phyloP scores from a whole-genome alignment of 2,888 invertebrate genomes.

The Rhagophthalmus giganteus region DNA sequence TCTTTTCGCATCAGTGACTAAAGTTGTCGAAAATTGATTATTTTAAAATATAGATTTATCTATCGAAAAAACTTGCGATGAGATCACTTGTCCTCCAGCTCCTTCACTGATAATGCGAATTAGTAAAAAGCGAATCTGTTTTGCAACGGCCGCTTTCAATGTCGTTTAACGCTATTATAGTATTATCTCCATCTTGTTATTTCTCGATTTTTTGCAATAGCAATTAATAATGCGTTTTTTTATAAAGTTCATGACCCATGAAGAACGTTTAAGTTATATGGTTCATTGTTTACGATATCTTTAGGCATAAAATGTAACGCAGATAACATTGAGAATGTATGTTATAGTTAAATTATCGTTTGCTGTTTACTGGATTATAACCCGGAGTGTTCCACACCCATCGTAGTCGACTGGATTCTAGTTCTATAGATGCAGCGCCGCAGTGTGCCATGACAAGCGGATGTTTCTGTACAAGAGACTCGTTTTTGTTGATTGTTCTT shows the following conservation, averaged over 20 bases:
- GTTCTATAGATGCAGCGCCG: constrained; percentile 5
- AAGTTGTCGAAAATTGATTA: no score
- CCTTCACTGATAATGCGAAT: no score
- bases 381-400: constrained; percentile 17
- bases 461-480: constrained; percentile 21
- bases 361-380: constrained; percentile 8
- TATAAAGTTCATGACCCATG: constrained; percentile 2
- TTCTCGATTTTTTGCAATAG: neutral
- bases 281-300: constrained; percentile 6
- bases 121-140: neutral
- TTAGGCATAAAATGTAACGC: constrained; percentile 10
- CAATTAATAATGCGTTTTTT: neutral
- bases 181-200: neutral
- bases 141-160: neutral
- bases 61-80: no score
- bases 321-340: constrained; percentile 7
- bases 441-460: constrained; percentile 23
- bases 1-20: no score
- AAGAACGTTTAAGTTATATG: constrained; percentile 2
- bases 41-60: no score
- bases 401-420: constrained; percentile 5
- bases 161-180: neutral
- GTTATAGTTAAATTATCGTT: constrained; percentile 8
- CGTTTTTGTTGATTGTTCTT: constrained; percentile 22
- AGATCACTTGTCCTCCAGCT: no score